Conservation (phyloP, 2,888 invertebrate genomes). For the Oegoconia quadripuncta region DNA sequence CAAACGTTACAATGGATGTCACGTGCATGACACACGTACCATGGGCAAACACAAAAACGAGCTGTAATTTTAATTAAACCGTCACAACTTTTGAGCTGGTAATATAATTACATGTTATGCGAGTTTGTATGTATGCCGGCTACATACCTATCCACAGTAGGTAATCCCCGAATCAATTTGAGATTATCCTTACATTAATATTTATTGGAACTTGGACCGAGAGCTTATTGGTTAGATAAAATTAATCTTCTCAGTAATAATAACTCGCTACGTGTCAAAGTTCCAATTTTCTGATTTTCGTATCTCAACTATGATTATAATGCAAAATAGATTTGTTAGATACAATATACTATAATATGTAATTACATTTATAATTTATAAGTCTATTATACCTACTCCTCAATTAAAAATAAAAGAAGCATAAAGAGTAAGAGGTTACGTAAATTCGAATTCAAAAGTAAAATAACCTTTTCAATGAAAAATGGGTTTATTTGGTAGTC, state of each 20-base stretch:
- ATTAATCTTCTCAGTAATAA: constrained; percentile 1
- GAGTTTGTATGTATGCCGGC: constrained; percentile 4
- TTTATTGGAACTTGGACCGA: constrained; percentile 4
- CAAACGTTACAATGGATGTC: constrained; percentile 55
- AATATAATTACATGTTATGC: constrained; percentile 37
- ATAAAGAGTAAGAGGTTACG: no score
- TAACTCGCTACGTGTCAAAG: no score
- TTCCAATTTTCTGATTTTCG: no score
- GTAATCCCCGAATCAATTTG: constrained; percentile 3
- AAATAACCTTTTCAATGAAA: no score
- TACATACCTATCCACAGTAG: neutral
- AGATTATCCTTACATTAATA: constrained; percentile 4
- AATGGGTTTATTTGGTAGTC: no score
- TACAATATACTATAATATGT: no score
- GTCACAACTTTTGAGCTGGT: constrained; percentile 59
- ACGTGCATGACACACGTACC: constrained; percentile 54
- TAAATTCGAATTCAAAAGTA: no score
- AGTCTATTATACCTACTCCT: no score
- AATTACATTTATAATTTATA: no score
- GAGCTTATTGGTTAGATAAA: constrained; percentile 1
- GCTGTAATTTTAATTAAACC: constrained; percentile 70
- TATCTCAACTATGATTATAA: no score
- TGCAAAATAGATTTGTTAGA: no score
- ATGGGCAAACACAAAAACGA: constrained; percentile 50
- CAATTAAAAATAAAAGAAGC: no score